These are phyloP conservation scores for Brassicogethes aeneus DNA, from an alignment of 2,888 invertebrate species.

Conservation along the genomic window DNA sequence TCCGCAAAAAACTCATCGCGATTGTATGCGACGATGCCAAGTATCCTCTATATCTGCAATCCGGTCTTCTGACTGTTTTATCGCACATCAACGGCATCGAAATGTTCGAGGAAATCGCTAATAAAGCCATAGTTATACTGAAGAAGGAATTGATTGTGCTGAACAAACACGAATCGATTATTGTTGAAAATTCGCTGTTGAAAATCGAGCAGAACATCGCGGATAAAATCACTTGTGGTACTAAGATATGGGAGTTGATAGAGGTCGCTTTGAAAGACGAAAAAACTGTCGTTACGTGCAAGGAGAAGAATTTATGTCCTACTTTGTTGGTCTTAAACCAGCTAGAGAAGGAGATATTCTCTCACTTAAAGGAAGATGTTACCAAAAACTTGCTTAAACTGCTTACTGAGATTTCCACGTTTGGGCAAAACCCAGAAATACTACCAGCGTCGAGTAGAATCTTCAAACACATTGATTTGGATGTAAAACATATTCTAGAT, in stretches of 20 bases:
- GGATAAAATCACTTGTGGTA: slow-evolving; percentile 16
- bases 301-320: slow-evolving; percentile 28
- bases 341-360: slow-evolving; percentile 48
- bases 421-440: slow-evolving; percentile 51
- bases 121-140: slow-evolving; percentile 23
- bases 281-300: slow-evolving; percentile 24
- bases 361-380: slow-evolving; percentile 42
- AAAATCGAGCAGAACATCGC: slow-evolving; percentile 26
- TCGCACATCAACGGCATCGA: slow-evolving; percentile 24
- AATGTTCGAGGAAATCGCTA: slow-evolving; percentile 26
- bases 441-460: slow-evolving; percentile 52
- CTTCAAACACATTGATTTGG: slow-evolving; percentile 57
- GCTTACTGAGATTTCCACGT: slow-evolving; percentile 48
- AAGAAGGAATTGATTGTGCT: slow-evolving; percentile 15
- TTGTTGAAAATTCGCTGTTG: slow-evolving; percentile 24
- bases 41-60: slow-evolving; percentile 40
- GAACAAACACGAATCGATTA: slow-evolving; percentile 20
- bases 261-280: slow-evolving; percentile 47
- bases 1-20: slow-evolving; percentile 24
- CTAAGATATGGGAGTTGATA: slow-evolving; percentile 51
- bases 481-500: slow-evolving; percentile 50
- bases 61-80: slow-evolving; percentile 38
- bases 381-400: slow-evolving; percentile 43
- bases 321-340: slow-evolving; percentile 47
- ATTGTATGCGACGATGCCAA: slow-evolving; percentile 37